Evolutionary conservation across 2,888 invertebrate genomes (phyloP).

Genomic region (Notocelia uddmanniana): DNA sequence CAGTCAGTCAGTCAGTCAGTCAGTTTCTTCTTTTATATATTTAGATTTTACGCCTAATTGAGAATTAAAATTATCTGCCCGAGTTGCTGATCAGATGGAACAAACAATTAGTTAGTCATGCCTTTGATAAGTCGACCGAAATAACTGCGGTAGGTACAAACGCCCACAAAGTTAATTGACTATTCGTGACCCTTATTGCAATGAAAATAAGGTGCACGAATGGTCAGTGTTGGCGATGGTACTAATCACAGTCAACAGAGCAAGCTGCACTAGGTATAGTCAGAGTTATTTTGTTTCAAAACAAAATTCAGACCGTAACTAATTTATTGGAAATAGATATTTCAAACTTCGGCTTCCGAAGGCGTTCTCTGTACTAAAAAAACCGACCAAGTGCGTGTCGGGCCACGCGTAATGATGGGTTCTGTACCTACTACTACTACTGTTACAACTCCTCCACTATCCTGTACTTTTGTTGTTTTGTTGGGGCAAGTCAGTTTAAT

Average conservation of each 20-base stretch:
- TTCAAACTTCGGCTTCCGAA: background rate
- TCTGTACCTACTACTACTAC: too few species aligned
- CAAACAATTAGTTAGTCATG: constrained; percentile 17
- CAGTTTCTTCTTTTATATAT: too few species aligned
- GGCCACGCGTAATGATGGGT: too few species aligned
- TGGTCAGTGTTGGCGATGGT: background rate
- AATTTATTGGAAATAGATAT: background rate
- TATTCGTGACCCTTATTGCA: too few species aligned
- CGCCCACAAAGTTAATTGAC: too few species aligned
- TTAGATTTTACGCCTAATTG: background rate
- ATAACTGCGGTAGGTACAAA: background rate
- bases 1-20: too few species aligned
- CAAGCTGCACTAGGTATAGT: too few species aligned
- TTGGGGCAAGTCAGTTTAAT: too few species aligned
- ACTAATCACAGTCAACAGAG: constrained; percentile 7
- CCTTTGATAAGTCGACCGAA: constrained; percentile 9
- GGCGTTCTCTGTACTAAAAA: background rate
- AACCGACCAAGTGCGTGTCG: too few species aligned
- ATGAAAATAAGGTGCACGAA: too few species aligned
- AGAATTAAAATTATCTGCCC: background rate
- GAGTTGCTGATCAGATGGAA: constrained; percentile 11
- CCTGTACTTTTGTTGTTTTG: too few species aligned
- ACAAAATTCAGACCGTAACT: background rate
- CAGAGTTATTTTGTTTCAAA: background rate
- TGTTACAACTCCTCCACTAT: too few species aligned